phyloP scores from a whole-genome alignment of 2,113 vertebrate genomes.

The Mastomys coucha region DNA sequence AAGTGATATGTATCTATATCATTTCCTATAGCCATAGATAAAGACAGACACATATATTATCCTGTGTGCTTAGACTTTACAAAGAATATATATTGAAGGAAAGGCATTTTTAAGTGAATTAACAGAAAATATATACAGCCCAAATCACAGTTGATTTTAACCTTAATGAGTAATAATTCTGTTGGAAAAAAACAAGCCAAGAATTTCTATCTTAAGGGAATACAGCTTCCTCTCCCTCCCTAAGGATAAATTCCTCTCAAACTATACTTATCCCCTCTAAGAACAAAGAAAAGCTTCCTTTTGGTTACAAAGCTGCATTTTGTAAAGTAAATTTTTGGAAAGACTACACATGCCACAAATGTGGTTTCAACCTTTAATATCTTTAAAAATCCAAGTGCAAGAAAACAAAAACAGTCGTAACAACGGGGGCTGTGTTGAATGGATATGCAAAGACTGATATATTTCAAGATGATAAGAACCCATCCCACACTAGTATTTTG shows the following conservation, averaged over 20 bases:
- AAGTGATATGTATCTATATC: slow-evolving; percentile 65
- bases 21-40: slow-evolving; percentile 56
- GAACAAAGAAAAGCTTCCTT: slow-evolving; percentile 54
- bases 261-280: not conserved
- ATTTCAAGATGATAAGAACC: not conserved
- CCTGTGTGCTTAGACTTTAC: not conserved
- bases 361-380: not conserved
- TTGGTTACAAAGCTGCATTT: slow-evolving; percentile 9
- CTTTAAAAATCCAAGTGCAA: not conserved
- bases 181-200: slow-evolving; percentile 28
- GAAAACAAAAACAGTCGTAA: slow-evolving; percentile 45
- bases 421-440: slow-evolving; percentile 17
- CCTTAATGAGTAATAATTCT: slow-evolving; percentile 58
- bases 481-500: not conserved
- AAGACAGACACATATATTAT: slow-evolving; percentile 56
- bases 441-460: slow-evolving; percentile 30
- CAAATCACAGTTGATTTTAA: slow-evolving; percentile 65
- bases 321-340: slow-evolving; percentile 57
- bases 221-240: slow-evolving; percentile 49
- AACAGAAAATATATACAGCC: slow-evolving; percentile 69
- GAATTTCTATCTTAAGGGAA: slow-evolving; percentile 14
- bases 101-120: slow-evolving; percentile 70
- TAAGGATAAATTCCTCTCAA: slow-evolving; percentile 44
- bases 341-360: not conserved
- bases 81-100: slow-evolving; percentile 32